phyloP scores from a whole-genome alignment of 2,888 invertebrate species.

The Polia nebulosa region DNA sequence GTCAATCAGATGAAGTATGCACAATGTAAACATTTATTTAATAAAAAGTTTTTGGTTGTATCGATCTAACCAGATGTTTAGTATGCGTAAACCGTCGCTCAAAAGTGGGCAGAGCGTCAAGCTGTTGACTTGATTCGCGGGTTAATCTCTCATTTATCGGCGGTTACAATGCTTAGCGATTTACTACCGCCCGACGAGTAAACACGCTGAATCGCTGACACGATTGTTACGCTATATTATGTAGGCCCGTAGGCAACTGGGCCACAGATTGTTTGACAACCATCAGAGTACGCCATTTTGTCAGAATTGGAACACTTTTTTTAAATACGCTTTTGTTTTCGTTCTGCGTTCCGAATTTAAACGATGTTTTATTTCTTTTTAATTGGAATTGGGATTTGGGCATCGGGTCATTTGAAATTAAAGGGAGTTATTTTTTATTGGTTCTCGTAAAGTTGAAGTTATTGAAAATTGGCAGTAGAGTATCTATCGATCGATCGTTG shows the following conservation, averaged over 20 bases:
- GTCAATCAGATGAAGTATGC: conserved; percentile 25
- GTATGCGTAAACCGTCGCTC: conserved; percentile 46
- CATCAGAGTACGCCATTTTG: conserved; percentile 51
- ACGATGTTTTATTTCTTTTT: conserved; percentile 50
- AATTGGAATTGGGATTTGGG: conserved; percentile 44
- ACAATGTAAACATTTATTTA: conserved; percentile 21
- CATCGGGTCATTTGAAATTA: conserved; percentile 1
- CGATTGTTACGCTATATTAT: conserved; percentile 71
- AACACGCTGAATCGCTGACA: conserved; percentile 67
- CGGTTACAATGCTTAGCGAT: conserved; percentile 53
- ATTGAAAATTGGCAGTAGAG: not conserved
- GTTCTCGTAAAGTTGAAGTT: not conserved
- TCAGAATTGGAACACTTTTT: conserved; percentile 50
- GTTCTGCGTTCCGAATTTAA: conserved; percentile 47
- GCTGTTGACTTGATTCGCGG: conserved; percentile 56
- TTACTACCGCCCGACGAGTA: conserved; percentile 57
- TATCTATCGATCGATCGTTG: not conserved
- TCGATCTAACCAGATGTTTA: conserved; percentile 54
- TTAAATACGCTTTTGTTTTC: conserved; percentile 53
- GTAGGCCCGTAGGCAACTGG: conserved; percentile 67
- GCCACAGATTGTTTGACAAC: conserved; percentile 67
- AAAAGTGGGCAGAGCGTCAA: conserved; percentile 48
- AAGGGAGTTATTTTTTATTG: conserved; percentile 11
- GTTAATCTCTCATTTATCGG: conserved; percentile 60
- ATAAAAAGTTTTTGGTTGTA: conserved; percentile 16